Conservation (phyloP, 2,888 invertebrate genomes). For the Aphelenchoides bicaudatus region DNA sequence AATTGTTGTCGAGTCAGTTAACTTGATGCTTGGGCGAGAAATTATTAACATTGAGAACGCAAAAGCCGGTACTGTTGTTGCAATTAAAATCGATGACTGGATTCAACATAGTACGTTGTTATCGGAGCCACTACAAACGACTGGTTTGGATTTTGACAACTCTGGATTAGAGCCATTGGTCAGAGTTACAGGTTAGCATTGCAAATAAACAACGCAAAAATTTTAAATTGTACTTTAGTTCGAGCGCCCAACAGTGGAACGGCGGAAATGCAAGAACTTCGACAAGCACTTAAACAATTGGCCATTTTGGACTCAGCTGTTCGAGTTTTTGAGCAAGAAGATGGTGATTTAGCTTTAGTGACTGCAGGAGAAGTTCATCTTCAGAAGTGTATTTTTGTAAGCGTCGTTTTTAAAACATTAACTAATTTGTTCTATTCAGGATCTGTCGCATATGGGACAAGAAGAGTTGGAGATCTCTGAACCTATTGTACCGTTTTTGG, state of each 20-base stretch:
- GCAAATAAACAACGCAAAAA: too few relatives aligned
- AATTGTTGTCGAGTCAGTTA: constrained; percentile 1
- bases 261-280: constrained; percentile 43
- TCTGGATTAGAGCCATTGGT: constrained; percentile 80
- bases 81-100: constrained; percentile 38
- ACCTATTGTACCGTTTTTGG: constrained; percentile 91
- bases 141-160: constrained; percentile 81
- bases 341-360: constrained; percentile 87
- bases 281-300: constrained; percentile 43
- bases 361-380: constrained; percentile 96
- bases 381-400: constrained; percentile 75
- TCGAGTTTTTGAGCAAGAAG: constrained; percentile 72
- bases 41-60: constrained; percentile 70
- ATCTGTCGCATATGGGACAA: background rate
- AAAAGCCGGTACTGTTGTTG: constrained; percentile 47
- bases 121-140: constrained; percentile 66
- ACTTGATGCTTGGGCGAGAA: constrained; percentile 84
- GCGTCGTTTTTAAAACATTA: background rate
- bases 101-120: constrained; percentile 71
- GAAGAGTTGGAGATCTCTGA: constrained; percentile 71
- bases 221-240: too few relatives aligned
- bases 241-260: constrained; percentile 69
- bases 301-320: constrained; percentile 45
- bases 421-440: background rate
- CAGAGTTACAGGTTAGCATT: constrained; percentile 85